A percentile compares a stretch with the other conserved stretches of the same genome.
phyloP scores from a whole-genome alignment of 2,888 invertebrate species.

The Portevinia maculata region DNA sequence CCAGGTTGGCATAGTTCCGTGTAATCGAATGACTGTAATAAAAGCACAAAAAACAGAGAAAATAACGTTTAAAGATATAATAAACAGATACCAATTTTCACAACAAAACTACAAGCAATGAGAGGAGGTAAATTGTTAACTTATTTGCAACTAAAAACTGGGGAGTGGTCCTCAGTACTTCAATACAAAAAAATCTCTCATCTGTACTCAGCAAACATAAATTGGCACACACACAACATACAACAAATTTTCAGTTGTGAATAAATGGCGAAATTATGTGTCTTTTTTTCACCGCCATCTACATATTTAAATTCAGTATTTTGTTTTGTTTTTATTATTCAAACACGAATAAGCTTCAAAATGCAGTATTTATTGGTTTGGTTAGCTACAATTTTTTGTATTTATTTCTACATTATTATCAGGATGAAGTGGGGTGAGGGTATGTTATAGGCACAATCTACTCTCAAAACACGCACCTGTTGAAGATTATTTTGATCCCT shows the following conservation, averaged over 20 bases:
- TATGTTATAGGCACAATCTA: constrained; percentile 45
- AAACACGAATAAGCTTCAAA: constrained; percentile 65
- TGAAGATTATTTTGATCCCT: constrained; percentile 94
- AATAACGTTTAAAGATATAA: constrained; percentile 41
- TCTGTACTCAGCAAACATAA: constrained; percentile 51
- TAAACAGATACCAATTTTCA: constrained; percentile 7
- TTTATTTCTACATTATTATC: constrained; percentile 3
- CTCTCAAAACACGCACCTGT: constrained; percentile 87
- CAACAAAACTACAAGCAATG: constrained; percentile 46
- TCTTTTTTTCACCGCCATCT: constrained; percentile 1
- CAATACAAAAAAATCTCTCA: constrained; percentile 12
- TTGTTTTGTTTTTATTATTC: constrained; percentile 49
- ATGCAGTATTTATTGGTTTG: constrained; percentile 51
- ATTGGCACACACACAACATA: constrained; percentile 67
- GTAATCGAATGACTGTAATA: constrained; percentile 93
- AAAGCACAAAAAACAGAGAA: constrained; percentile 14
- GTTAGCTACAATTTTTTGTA: constrained; percentile 58
- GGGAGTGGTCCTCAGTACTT: constrained; percentile 29
- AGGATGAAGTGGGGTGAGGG: constrained; percentile 14
- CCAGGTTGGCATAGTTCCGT: constrained; percentile 93
- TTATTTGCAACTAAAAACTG: constrained; percentile 46
- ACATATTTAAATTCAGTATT: background rate
- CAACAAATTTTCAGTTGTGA: constrained; percentile 51
- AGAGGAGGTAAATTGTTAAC: constrained; percentile 50
- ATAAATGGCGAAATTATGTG: constrained; percentile 54